Conservation (phyloP, 2,888 invertebrate genomes). For the Sicus ferrugineus region DNA sequence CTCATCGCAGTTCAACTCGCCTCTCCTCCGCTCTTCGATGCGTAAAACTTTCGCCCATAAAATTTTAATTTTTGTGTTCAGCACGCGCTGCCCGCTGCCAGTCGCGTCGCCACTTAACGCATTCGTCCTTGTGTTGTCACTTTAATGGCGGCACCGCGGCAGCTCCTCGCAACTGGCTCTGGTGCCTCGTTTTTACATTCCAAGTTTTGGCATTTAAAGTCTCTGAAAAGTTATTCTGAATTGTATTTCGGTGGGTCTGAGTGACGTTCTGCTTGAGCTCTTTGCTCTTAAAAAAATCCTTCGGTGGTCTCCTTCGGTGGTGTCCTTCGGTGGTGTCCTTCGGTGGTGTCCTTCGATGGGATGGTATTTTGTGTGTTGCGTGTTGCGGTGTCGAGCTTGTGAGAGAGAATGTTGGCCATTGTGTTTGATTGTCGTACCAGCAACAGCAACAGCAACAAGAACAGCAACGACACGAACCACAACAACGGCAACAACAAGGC, state of each 20-base stretch:
- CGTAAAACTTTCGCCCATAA: constrained; percentile 21
- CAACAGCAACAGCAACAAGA: background rate
- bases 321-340: background rate
- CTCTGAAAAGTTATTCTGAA: background rate
- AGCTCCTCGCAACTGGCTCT: background rate
- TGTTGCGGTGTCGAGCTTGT: too few species aligned
- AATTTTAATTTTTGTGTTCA: constrained; percentile 15
- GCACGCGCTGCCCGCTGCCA: constrained; percentile 1
- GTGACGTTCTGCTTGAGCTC: background rate
- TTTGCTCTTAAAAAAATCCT: background rate
- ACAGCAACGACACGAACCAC: too few species aligned
- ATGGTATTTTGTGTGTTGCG: background rate
- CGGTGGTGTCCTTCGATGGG: background rate
- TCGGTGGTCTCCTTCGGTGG: background rate
- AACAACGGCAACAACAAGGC: too few species aligned
- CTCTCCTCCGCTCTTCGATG: background rate
- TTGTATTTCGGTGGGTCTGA: background rate
- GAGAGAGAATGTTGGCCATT: too few species aligned
- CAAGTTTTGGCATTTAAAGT: background rate
- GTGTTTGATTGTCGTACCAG: too few species aligned
- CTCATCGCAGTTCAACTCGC: background rate
- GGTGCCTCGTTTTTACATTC: background rate
- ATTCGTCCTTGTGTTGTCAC: constrained; percentile 7
- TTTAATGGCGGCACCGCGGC: constrained; percentile 7
- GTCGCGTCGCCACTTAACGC: constrained; percentile 3